Conservation (phyloP, 2,888 invertebrate species). For the Aporophyla nigra region DNA sequence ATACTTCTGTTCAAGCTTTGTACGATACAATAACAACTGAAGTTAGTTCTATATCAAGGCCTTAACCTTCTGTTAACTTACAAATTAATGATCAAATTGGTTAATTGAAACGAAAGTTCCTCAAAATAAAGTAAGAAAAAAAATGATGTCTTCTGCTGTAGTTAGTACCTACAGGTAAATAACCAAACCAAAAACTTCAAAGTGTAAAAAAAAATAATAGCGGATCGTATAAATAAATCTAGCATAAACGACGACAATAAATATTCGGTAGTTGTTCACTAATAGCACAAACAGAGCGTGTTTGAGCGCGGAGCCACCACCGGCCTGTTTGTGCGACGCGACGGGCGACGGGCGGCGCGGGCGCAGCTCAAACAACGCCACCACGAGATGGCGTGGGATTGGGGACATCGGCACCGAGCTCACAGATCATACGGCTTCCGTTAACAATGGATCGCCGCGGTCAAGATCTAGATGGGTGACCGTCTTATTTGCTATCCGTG, state of each 20-base stretch:
- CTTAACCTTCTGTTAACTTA: neutral
- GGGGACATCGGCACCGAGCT: slow-evolving; percentile 24
- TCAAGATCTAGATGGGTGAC: slow-evolving; percentile 14
- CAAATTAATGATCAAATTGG: neutral
- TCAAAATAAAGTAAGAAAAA: neutral
- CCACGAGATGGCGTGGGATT: slow-evolving; percentile 54
- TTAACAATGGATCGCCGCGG: slow-evolving; percentile 17
- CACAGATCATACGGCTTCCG: slow-evolving; percentile 24
- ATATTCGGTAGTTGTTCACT: slow-evolving; percentile 64
- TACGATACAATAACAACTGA: neutral
- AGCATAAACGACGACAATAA: slow-evolving; percentile 30
- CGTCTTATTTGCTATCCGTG: slow-evolving; percentile 4
- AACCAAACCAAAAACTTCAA: neutral
- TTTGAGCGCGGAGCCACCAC: slow-evolving; percentile 55
- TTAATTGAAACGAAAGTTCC: too few species aligned
- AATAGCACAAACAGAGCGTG: slow-evolving; percentile 58
- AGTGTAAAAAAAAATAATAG: neutral
- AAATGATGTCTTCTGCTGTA: neutral
- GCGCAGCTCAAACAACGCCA: slow-evolving; percentile 66
- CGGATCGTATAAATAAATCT: neutral
- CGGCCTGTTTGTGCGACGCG: slow-evolving; percentile 62
- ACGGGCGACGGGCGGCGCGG: slow-evolving; percentile 63
- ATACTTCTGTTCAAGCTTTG: slow-evolving; percentile 8
- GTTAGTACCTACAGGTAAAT: neutral
- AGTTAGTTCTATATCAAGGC: neutral